These are phyloP conservation scores for Dasyurus viverrinus DNA, from an alignment of 2,113 vertebrate genomes.

Conservation along the genomic window DNA sequence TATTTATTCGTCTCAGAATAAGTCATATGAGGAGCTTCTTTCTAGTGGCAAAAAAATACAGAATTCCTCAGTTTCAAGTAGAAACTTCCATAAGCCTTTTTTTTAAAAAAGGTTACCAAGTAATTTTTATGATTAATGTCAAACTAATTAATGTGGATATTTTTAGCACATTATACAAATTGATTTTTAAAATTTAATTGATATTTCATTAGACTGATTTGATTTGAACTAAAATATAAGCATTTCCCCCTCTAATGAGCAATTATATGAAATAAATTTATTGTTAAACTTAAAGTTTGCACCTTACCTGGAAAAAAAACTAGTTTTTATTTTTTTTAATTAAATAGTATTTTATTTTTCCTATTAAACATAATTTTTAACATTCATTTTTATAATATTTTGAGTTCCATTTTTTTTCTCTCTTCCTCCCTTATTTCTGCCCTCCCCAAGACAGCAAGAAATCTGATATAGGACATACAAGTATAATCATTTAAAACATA, in stretches of 20 bases:
- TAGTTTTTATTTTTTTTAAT: too few species aligned
- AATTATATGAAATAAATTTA: not conserved
- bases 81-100: not conserved
- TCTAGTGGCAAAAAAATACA: not conserved
- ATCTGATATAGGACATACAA: too few species aligned
- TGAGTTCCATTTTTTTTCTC: too few species aligned
- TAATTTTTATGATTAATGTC: not conserved
- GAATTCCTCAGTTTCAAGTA: not conserved
- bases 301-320: not conserved
- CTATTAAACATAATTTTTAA: too few species aligned
- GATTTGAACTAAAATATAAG: not conserved
- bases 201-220: not conserved
- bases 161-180: not conserved
- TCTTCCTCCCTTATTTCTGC: too few species aligned
- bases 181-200: not conserved
- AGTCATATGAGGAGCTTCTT: not conserved
- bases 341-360: too few species aligned
- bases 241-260: not conserved
- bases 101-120: not conserved
- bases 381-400: too few species aligned
- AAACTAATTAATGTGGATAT: too few species aligned
- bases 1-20: not conserved
- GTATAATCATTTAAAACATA: too few species aligned
- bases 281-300: not conserved
- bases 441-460: too few species aligned